Percentiles rank a stretch among this genome's conserved stretches.
Conservation (phyloP, 2,888 invertebrate genomes). For the Sminthurides aquaticus region DNA sequence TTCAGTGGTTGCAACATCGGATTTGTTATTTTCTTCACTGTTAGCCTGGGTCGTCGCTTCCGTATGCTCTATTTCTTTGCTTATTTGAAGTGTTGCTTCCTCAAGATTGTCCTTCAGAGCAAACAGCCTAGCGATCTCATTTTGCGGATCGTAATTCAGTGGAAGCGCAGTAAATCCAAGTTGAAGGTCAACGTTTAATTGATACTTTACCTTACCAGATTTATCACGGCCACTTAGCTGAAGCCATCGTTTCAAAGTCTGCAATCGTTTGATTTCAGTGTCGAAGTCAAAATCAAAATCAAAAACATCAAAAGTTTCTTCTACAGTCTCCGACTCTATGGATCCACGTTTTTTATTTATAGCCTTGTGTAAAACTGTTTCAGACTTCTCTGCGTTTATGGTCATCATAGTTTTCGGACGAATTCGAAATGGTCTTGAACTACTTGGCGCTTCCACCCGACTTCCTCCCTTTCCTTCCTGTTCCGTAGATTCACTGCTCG, state of each 20-base stretch:
- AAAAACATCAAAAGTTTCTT: slow-evolving; percentile 1
- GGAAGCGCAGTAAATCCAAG: not conserved
- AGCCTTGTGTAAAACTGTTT: not conserved
- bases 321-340: not conserved
- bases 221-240: not conserved
- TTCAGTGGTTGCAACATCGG: not conserved
- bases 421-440: too few species aligned
- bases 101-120: slow-evolving; percentile 6
- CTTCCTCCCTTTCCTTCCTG: not conserved
- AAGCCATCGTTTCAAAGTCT: slow-evolving; percentile 3
- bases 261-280: slow-evolving; percentile 7
- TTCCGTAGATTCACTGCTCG: not conserved
- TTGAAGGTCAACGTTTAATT: too few species aligned
- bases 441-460: too few species aligned
- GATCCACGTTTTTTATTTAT: too few species aligned
- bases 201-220: not conserved
- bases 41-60: not conserved
- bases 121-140: slow-evolving; percentile 8
- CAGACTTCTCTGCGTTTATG: not conserved
- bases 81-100: not conserved
- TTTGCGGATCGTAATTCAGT: slow-evolving; percentile 3
- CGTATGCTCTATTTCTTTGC: not conserved
- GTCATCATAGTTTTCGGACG: too few species aligned
- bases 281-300: slow-evolving; percentile 19
- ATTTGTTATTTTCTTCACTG: not conserved